A percentile compares a stretch with the other conserved stretches of the same genome.
Conservation (phyloP, 2,888 invertebrate genomes). For the Philereme transversata region DNA sequence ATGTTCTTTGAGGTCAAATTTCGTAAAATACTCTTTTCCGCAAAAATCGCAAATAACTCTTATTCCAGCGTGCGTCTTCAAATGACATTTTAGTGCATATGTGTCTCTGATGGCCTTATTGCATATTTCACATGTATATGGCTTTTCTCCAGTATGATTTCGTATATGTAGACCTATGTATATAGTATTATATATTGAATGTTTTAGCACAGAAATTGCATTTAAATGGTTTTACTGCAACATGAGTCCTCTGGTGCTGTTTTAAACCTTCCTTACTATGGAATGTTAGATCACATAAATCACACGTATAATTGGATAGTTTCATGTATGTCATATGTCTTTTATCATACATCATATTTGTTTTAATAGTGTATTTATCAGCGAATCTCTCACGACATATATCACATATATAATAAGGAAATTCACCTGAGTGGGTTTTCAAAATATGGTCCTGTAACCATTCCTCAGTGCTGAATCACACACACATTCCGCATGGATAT, state of each 20-base stretch:
- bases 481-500: not conserved
- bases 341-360: not conserved
- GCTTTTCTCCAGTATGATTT: not conserved
- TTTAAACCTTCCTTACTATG: not conserved
- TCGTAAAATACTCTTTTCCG: not conserved
- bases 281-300: not conserved
- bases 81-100: not conserved
- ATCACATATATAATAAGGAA: not conserved
- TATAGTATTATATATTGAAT: not conserved
- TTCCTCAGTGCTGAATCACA: not conserved
- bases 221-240: not conserved
- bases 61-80: not conserved
- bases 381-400: not conserved
- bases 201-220: not conserved
- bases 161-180: not conserved
- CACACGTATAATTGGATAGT: not conserved
- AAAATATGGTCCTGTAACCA: not conserved
- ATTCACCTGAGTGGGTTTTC: not conserved
- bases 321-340: too few species aligned
- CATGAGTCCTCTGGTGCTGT: not conserved
- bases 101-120: not conserved
- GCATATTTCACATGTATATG: not conserved
- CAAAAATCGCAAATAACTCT: not conserved
- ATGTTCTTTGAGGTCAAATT: not conserved
- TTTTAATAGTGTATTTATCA: not conserved